phyloP scores from a whole-genome alignment of 53 echinoderm and acorn worm species.

The Crossaster papposus region DNA sequence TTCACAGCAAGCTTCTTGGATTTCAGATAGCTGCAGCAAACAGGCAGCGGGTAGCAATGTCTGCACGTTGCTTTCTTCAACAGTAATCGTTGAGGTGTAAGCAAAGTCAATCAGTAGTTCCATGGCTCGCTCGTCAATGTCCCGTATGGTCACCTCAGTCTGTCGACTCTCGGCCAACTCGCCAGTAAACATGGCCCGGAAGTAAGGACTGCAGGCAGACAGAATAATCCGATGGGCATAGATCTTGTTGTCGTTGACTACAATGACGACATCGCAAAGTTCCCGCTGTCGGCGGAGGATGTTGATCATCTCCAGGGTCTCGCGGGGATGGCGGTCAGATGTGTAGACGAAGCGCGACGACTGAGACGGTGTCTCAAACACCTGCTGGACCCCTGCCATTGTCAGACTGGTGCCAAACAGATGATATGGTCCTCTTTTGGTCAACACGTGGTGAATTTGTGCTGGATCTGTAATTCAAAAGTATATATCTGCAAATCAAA shows the following conservation, averaged over 20 bases:
- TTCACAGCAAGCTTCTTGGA: constrained; percentile 98
- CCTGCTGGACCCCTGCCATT: constrained; percentile 96
- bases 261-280: constrained; percentile 98
- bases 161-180: constrained; percentile 98
- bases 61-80: constrained; percentile 97
- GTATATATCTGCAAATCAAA: too few species aligned
- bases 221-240: constrained; percentile 97
- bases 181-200: constrained; percentile 98
- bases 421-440: neutral
- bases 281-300: constrained; percentile 92
- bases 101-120: constrained; percentile 96
- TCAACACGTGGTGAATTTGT: neutral
- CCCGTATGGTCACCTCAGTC: constrained; percentile 96
- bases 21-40: constrained; percentile 87
- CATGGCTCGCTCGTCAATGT: constrained; percentile 96
- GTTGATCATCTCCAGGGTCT: constrained; percentile 93
- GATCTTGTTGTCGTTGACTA: constrained; percentile 89
- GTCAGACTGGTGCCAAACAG: neutral
- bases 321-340: constrained; percentile 88
- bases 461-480: neutral
- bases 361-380: constrained; percentile 87
- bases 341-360: constrained; percentile 89
- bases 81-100: constrained; percentile 91
- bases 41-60: constrained; percentile 94
- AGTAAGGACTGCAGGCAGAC: constrained; percentile 98